phyloP scores from a whole-genome alignment of 2,113 vertebrate genomes.

The Ranitomeya imitator region DNA sequence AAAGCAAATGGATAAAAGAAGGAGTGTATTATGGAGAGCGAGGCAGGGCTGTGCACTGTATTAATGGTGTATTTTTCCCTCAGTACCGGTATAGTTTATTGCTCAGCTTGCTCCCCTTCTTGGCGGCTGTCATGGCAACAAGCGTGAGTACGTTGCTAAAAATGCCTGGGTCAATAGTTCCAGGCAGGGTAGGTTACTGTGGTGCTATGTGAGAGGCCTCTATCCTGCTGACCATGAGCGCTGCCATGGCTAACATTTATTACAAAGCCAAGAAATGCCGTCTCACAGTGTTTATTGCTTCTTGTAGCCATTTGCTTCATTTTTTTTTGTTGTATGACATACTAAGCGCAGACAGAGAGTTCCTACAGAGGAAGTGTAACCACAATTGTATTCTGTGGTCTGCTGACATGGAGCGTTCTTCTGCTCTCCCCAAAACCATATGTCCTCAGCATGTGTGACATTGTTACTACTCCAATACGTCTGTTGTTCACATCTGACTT shows the following conservation, averaged over 20 bases:
- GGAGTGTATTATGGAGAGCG: neutral
- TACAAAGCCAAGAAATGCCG: neutral
- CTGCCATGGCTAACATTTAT: neutral
- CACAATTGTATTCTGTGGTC: neutral
- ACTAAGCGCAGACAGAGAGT: neutral
- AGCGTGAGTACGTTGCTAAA: slow-evolving; percentile 27
- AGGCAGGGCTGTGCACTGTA: neutral
- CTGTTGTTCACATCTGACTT: neutral
- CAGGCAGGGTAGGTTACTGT: slow-evolving; percentile 40
- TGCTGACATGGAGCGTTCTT: no score
- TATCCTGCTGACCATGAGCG: neutral
- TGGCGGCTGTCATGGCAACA: slow-evolving; percentile 47
- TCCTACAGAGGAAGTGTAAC: neutral
- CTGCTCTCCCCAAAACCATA: no score
- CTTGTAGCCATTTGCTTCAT: neutral
- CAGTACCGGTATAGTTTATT: neutral
- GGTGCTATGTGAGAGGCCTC: slow-evolving; percentile 35
- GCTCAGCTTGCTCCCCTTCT: slow-evolving; percentile 26
- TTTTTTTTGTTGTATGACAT: neutral
- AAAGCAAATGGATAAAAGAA: neutral
- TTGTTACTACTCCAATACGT: neutral
- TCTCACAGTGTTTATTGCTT: neutral
- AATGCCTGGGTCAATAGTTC: slow-evolving; percentile 44
- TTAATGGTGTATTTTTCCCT: neutral
- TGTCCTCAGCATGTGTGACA: no score